Conservation (phyloP, 1,140 invertebrate genomes). For the Bradysia coprophila region DNA sequence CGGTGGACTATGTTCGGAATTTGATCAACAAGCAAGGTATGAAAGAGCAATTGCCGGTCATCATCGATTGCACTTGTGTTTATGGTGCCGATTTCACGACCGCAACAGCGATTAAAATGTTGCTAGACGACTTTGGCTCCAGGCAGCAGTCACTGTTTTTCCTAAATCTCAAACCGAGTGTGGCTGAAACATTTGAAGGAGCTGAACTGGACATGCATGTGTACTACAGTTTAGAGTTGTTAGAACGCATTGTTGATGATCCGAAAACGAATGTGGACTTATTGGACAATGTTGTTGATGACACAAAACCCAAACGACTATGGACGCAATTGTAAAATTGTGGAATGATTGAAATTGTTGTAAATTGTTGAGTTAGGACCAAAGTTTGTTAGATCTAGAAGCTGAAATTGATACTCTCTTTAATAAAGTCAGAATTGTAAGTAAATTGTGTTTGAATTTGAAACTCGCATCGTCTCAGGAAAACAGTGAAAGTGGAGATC, state of each 20-base stretch:
- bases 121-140: conserved; percentile 50
- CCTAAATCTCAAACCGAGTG: conserved; percentile 60
- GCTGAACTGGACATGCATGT: conserved; percentile 47
- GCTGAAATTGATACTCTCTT: too few species aligned
- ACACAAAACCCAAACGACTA: too few species aligned
- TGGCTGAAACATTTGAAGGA: conserved; percentile 60
- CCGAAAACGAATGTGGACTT: too few species aligned
- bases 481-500: too few species aligned
- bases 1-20: conserved; percentile 68
- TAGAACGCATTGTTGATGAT: conserved; percentile 42
- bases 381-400: too few species aligned
- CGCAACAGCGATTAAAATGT: conserved; percentile 47
- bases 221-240: conserved; percentile 48
- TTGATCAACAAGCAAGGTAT: conserved; percentile 62
- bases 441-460: too few species aligned
- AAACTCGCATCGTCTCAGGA: too few species aligned
- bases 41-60: conserved; percentile 45
- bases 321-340: too few species aligned
- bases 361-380: too few species aligned
- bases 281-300: too few species aligned
- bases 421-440: too few species aligned
- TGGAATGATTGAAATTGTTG: too few species aligned
- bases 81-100: conserved; percentile 69
- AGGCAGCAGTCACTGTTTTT: conserved; percentile 55
- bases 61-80: conserved; percentile 67